Base-by-base conservation (phyloP, 2,888 invertebrate species). In the Trilocha varians region DNA sequence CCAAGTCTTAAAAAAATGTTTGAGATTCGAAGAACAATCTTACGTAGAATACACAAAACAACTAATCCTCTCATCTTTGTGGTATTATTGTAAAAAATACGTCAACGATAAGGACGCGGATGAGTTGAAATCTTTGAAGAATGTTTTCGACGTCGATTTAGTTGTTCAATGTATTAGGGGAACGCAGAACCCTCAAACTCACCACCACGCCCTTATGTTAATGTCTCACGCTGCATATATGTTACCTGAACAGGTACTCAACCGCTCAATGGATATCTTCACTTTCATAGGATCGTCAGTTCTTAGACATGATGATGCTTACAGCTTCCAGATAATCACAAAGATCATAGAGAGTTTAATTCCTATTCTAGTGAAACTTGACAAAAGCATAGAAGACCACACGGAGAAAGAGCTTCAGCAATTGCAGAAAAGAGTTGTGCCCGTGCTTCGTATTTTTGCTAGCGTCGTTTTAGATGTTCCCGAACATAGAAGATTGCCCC, bases 251-350 rank as follows among this genome's bases (percentile, higher is more conserved):
- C 91, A 93, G 77, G 95, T 99, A 0, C 79, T 98, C 13, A 93
- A 96, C 64, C 96, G 98, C 60, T 93, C 98, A 3, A 97, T 99
- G 91, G 93, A 96, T 15, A 95, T 99, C 55, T 99, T 99, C 69
- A 98, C 98, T 0, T 99, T 99, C 65, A 97, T 99, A 91, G 99
- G 99, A 1, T 94, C 94, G 0, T 95, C 95, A 0, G 91, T 99
- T 8, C 85, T 98, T 1, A 88, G 97, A 8, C 96, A 97, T 56
- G 98, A 99, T 65, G 97, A 98, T 62, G 92, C 94, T 0, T 98
- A 98, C 73, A 97, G 96, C 64, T 96, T 97, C 69, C 96, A 97
- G 72, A 93, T 98, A 16, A 97, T 98, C 41, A 90, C 91, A 1
- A 93, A 93, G 65, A 95, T 97, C 3, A 91, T 98, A 13, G 94